Evolutionary conservation across 1,140 invertebrate genomes (phyloP).

Genomic region (Penaeus chinensis): DNA sequence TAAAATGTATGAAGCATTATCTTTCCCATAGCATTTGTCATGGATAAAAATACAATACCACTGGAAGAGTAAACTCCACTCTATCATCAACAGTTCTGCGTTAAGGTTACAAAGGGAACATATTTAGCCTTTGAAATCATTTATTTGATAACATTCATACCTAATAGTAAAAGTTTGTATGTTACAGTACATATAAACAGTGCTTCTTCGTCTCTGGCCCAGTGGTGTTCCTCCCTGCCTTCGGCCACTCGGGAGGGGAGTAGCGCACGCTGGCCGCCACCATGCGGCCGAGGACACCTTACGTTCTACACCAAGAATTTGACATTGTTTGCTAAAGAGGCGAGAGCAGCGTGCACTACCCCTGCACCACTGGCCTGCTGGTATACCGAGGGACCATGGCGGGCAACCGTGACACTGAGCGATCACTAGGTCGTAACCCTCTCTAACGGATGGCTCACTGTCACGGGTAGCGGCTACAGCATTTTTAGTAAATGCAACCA

Average conservation of each 20-base stretch:
- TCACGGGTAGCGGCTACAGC: slow-evolving; percentile 59
- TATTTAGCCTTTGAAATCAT: slow-evolving; percentile 62
- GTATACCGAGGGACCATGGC: slow-evolving; percentile 53
- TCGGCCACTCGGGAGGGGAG: slow-evolving; percentile 42
- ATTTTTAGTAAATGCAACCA: slow-evolving; percentile 65
- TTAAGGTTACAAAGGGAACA: slow-evolving; percentile 16
- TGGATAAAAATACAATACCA: no score
- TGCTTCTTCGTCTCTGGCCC: slow-evolving; percentile 63
- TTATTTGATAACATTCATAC: slow-evolving; percentile 65
- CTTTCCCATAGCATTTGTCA: no score
- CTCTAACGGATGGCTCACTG: slow-evolving; percentile 38
- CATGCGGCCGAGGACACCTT: slow-evolving; percentile 24
- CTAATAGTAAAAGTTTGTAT: slow-evolving; percentile 65
- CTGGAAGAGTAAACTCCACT: neutral
- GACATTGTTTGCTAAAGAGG: slow-evolving; percentile 22
- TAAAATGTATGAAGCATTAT: no score
- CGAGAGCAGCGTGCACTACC: slow-evolving; percentile 35
- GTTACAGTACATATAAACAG: slow-evolving; percentile 65
- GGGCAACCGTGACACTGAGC: slow-evolving; percentile 55
- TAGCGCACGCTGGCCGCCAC: slow-evolving; percentile 23
- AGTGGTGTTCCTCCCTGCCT: slow-evolving; percentile 45
- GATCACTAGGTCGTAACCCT: slow-evolving; percentile 31
- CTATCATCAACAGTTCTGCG: neutral
- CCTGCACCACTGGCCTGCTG: slow-evolving; percentile 49
- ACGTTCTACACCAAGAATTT: slow-evolving; percentile 35